Evolutionary conservation across 2,113 vertebrate genomes (phyloP).

Genomic region (human): GRCh38 chr3:18448001-18448500

Average conservation of each 20-base stretch:
- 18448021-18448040: neutral
- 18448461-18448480: neutral
- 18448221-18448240: neutral
- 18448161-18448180: neutral
- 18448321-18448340: neutral
- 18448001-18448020: neutral
- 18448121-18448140: neutral
- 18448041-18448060: neutral
- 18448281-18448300: neutral
- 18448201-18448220: neutral
- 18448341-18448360: slow-evolving; percentile 4
- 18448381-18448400: neutral
- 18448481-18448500: neutral
- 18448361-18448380: neutral
- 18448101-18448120: neutral
- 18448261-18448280: neutral
- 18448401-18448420: neutral
- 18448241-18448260: neutral
- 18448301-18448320: neutral
- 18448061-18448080: neutral
- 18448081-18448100: neutral
- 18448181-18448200: neutral
- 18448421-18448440: neutral
- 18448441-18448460: neutral
- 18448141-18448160: slow-evolving; percentile 10